Conservation (phyloP, 2,797 vertebrate species). For the Rousettus madagascariensis region DNA sequence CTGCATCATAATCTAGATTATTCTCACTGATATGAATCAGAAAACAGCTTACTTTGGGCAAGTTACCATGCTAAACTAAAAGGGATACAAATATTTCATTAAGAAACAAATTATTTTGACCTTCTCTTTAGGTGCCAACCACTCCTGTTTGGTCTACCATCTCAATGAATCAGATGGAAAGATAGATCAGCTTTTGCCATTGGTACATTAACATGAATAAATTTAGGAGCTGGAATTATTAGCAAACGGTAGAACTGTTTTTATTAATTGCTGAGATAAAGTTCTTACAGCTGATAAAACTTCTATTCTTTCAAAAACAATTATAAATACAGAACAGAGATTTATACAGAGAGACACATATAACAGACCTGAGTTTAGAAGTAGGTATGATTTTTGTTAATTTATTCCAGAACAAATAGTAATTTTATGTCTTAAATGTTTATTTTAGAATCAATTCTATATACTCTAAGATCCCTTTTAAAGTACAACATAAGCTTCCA, state of each 20-base stretch:
- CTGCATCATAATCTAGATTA: not conserved
- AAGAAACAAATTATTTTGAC: not conserved
- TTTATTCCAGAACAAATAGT: not conserved
- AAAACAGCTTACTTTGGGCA: not conserved
- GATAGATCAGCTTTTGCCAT: not conserved
- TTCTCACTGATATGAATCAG: not conserved
- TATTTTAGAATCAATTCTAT: constrained; percentile 44
- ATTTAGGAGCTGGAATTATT: not conserved
- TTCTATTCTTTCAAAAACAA: constrained; percentile 26
- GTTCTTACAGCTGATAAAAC: not conserved
- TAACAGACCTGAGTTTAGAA: not conserved
- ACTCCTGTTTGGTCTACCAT: not conserved
- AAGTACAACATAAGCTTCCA: constrained; percentile 78
- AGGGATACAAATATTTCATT: not conserved
- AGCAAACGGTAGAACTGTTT: not conserved
- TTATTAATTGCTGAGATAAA: not conserved
- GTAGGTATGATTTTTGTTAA: not conserved
- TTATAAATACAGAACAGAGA: constrained; percentile 17
- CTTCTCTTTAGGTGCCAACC: not conserved
- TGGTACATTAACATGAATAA: not conserved
- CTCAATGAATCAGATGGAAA: not conserved
- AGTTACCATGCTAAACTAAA: not conserved
- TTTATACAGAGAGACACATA: not conserved
- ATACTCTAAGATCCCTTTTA: constrained; percentile 57
- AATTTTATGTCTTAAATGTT: constrained; percentile 44